These are phyloP conservation scores for Erebia palarica DNA, from an alignment of 2,888 invertebrate species.

Conservation along the genomic window DNA sequence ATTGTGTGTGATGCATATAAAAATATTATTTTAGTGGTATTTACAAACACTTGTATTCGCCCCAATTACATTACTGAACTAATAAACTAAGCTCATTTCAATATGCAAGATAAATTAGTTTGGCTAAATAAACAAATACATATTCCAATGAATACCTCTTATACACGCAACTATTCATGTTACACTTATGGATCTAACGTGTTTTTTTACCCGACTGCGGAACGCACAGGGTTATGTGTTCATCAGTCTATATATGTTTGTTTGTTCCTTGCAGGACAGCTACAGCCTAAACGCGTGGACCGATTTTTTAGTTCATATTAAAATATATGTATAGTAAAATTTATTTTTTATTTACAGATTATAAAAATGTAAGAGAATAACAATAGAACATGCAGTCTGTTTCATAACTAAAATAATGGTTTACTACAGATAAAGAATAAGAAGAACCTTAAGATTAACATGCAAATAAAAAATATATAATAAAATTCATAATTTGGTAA, in stretches of 20 bases:
- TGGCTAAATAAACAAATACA: no score
- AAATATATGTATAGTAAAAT: constrained; percentile 1
- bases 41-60: no score
- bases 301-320: background rate
- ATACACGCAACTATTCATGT: background rate
- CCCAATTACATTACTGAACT: no score
- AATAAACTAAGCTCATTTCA: no score
- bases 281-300: no score
- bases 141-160: background rate
- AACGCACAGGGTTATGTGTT: no score
- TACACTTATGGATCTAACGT: background rate
- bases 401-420: constrained; percentile 3
- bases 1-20: no score
- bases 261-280: no score
- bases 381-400: constrained; percentile 7
- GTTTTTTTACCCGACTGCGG: no score
- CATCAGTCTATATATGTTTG: no score
- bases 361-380: background rate
- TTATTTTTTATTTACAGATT: background rate
- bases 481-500: constrained; percentile 18
- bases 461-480: constrained; percentile 20
- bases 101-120: no score
- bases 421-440: constrained; percentile 2
- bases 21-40: no score
- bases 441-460: constrained; percentile 3